phyloP scores from a whole-genome alignment of 1,140 invertebrate species.

The Cherax destructor region DNA sequence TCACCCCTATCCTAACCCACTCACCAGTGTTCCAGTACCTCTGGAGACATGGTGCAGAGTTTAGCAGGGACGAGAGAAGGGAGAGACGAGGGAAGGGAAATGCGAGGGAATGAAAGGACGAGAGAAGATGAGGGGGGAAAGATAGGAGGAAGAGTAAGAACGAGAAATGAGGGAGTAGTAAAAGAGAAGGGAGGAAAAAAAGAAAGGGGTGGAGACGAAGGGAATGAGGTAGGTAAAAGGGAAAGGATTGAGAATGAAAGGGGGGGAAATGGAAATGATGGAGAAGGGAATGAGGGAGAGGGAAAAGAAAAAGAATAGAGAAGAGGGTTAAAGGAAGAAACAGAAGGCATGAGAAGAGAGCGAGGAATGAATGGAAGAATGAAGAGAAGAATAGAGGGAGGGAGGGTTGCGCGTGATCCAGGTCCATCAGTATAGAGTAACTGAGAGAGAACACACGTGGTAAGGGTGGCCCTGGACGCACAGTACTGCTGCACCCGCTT shows the following conservation, averaged over 20 bases:
- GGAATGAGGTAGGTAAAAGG: background rate
- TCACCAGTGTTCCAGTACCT: background rate
- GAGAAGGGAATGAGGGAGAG: background rate
- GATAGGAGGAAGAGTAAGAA: too few species aligned
- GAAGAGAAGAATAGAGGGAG: background rate
- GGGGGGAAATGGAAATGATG: background rate
- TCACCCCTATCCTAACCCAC: background rate
- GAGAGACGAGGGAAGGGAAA: background rate
- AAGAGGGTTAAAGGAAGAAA: too few species aligned
- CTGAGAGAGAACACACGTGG: too few species aligned
- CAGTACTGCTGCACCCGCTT: too few species aligned
- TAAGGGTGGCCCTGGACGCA: too few species aligned
- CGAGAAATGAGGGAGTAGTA: too few species aligned
- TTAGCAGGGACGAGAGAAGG: background rate
- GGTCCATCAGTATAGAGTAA: too few species aligned
- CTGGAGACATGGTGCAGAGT: background rate
- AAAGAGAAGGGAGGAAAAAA: background rate
- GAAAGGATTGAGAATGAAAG: background rate
- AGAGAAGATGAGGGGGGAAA: too few species aligned
- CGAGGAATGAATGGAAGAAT: background rate
- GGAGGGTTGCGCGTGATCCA: background rate
- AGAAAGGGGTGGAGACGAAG: background rate
- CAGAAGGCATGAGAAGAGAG: background rate
- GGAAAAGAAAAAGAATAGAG: background rate
- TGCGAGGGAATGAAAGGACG: too few species aligned